A percentile compares a stretch with the other conserved stretches of the same genome.
Conservation (phyloP, 1,140 invertebrate species). For the Pseudomyrmex gracilis region DNA sequence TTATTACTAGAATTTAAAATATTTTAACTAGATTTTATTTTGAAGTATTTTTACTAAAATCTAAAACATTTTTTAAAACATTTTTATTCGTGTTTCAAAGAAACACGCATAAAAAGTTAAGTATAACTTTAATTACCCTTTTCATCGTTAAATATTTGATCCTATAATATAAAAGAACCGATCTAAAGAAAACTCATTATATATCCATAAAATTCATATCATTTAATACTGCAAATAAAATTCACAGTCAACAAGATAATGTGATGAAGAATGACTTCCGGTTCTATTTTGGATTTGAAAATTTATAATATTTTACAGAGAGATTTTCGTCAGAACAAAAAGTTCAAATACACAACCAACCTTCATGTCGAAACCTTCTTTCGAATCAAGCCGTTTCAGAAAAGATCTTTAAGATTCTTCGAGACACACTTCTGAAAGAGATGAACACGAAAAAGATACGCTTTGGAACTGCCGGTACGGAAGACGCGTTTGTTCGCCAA, state of each 20-base stretch:
- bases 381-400: neutral
- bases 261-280: no score
- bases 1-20: no score
- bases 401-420: neutral
- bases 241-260: no score
- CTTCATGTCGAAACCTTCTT: slow-evolving; percentile 42
- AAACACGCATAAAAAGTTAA: neutral
- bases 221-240: no score
- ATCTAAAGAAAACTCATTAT: no score
- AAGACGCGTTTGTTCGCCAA: neutral
- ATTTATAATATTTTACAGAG: neutral
- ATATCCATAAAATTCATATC: no score
- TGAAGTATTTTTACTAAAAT: neutral
- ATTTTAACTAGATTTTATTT: no score
- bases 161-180: no score
- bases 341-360: slow-evolving; percentile 5
- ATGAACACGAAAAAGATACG: neutral
- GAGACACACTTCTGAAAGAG: neutral
- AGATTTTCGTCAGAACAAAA: neutral
- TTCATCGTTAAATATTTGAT: no score
- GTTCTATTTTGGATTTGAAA: neutral
- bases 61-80: neutral
- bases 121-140: no score
- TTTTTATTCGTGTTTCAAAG: no score
- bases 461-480: neutral